Percentiles rank a stretch among this genome's conserved stretches.
phyloP scores from a whole-genome alignment of 1,140 invertebrate species.

The Macrostomum lignano region DNA sequence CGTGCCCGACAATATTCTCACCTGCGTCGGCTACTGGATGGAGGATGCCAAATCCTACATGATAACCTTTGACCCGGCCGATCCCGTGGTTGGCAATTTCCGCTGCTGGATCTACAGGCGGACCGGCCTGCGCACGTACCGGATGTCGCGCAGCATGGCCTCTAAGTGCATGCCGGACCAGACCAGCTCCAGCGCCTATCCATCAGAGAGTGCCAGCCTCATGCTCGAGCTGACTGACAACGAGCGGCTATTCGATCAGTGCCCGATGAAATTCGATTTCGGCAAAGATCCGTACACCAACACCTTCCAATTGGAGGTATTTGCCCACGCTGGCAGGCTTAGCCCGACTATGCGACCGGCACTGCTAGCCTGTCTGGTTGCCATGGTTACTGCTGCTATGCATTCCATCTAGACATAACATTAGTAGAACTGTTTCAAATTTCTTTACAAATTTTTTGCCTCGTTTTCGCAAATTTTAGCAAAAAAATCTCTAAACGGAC shows the following conservation, averaged over 20 bases:
- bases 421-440: no score
- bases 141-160: conserved; percentile 63
- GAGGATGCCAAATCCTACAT: conserved; percentile 86
- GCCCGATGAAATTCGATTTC: conserved; percentile 75
- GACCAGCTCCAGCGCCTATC: conserved; percentile 55
- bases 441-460: no score
- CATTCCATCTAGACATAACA: no score
- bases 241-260: conserved; percentile 51
- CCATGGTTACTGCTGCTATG: no score
- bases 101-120: conserved; percentile 48
- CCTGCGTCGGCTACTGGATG: conserved; percentile 88
- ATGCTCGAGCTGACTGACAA: conserved; percentile 62
- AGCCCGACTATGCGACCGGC: no score
- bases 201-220: conserved; percentile 61
- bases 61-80: conserved; percentile 76
- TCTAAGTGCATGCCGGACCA: conserved; percentile 64
- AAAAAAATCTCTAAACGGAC: no score
- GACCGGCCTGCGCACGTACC: conserved; percentile 57
- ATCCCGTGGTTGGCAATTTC: conserved; percentile 38
- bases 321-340: no score
- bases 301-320: conserved; percentile 3
- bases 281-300: conserved; percentile 43
- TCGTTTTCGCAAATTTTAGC: no score
- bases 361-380: no score
- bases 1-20: conserved; percentile 77